Percentiles rank a stretch among this genome's conserved stretches.
Evolutionary conservation across 2,797 vertebrate species (phyloP).

Genomic region (Poecilia wingei): DNA sequence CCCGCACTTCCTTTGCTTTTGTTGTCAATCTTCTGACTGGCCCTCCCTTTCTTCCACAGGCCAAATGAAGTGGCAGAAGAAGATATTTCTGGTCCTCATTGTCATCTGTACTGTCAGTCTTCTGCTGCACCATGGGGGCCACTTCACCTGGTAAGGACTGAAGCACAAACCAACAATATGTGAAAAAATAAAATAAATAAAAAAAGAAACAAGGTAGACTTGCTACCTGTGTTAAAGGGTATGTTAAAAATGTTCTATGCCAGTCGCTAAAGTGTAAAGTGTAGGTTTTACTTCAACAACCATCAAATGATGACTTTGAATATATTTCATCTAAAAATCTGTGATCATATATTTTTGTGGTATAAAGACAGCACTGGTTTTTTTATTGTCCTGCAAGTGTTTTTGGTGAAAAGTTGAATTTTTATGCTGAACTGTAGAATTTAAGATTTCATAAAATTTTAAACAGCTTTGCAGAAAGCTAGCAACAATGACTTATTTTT

Average conservation of each 20-base stretch:
- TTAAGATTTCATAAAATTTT: neutral
- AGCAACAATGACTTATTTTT: neutral
- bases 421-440: neutral
- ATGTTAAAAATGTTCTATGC: neutral
- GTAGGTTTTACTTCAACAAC: neutral
- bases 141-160: conserved; percentile 84
- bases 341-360: neutral
- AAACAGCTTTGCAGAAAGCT: neutral
- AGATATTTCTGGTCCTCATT: conserved; percentile 82
- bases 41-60: conserved; percentile 40
- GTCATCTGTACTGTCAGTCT: conserved; percentile 84
- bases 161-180: conserved; percentile 17
- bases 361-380: neutral
- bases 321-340: neutral
- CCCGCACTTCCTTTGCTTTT: neutral
- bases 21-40: conserved; percentile 4
- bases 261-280: neutral
- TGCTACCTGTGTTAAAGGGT: neutral
- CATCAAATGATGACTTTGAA: neutral
- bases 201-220: neutral
- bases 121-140: conserved; percentile 84
- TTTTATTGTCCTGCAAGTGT: neutral
- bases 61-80: conserved; percentile 77
- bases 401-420: neutral
- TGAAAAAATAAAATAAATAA: neutral